Evolutionary conservation across 1,140 invertebrate genomes (phyloP).

Genomic region (Ips typographus): DNA sequence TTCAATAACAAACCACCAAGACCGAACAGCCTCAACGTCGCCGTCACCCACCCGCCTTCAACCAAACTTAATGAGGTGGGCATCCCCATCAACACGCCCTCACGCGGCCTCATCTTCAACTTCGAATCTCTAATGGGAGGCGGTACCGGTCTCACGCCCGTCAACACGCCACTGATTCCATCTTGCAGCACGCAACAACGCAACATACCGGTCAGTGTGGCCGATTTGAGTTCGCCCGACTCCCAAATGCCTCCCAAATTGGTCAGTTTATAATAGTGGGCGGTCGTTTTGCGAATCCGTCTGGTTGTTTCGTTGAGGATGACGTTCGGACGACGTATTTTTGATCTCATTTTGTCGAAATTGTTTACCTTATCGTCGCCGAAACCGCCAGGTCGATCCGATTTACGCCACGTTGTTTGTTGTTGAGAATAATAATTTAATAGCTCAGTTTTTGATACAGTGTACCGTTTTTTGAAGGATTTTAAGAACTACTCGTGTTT

Average conservation of each 20-base stretch:
- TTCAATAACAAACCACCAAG: constrained; percentile 58
- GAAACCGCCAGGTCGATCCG: not conserved
- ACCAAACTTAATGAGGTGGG: constrained; percentile 57
- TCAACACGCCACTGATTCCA: constrained; percentile 68
- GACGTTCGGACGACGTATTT: no score
- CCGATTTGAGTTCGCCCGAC: constrained; percentile 69
- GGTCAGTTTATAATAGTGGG: constrained; percentile 66
- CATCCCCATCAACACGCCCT: constrained; percentile 84
- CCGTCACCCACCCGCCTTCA: constrained; percentile 35
- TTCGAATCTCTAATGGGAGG: constrained; percentile 93
- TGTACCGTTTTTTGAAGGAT: constrained; percentile 29
- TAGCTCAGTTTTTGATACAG: constrained; percentile 31
- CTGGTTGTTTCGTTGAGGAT: no score
- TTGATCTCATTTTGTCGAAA: no score
- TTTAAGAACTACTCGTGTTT: constrained; percentile 23
- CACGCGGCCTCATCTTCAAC: constrained; percentile 82
- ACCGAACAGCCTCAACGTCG: constrained; percentile 67
- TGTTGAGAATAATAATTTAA: constrained; percentile 20
- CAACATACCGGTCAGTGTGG: constrained; percentile 57
- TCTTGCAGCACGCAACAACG: constrained; percentile 71
- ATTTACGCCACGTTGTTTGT: constrained; percentile 17
- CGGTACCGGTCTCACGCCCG: constrained; percentile 85
- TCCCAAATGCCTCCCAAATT: constrained; percentile 69
- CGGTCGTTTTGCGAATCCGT: not conserved
- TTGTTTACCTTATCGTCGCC: not conserved